A percentile compares a stretch with the other conserved stretches of the same genome.
phyloP scores from a whole-genome alignment of 2,888 invertebrate genomes.

The Archaeoteleia sp. region DNA sequence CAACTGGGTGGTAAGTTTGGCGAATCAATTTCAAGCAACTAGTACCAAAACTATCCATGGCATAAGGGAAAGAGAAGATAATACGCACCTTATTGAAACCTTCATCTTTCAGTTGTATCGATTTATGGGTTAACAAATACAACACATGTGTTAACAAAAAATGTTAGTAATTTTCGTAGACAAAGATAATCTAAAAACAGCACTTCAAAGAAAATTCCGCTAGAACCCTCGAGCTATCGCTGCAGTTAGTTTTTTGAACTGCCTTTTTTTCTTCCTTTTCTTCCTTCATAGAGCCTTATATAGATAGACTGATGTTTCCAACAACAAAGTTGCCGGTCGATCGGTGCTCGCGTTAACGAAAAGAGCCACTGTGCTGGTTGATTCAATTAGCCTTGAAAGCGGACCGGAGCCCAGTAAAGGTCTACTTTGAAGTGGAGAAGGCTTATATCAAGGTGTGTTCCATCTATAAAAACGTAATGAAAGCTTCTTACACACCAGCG shows the following conservation, averaged over 20 bases:
- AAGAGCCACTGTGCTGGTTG: slow-evolving; percentile 24
- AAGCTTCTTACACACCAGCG: slow-evolving; percentile 41
- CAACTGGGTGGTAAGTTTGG: slow-evolving; percentile 80
- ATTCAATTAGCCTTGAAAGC: slow-evolving; percentile 45
- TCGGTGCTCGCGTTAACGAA: slow-evolving; percentile 43
- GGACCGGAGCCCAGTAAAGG: slow-evolving; percentile 30
- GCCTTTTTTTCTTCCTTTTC: slow-evolving; percentile 22
- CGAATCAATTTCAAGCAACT: slow-evolving; percentile 10
- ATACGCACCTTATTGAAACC: too few species aligned
- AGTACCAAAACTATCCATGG: slow-evolving; percentile 1
- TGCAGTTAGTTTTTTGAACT: neutral
- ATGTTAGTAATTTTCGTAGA: too few species aligned
- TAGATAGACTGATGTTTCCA: slow-evolving; percentile 17
- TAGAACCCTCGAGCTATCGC: too few species aligned
- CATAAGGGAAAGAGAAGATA: too few species aligned
- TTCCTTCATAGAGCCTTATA: slow-evolving; percentile 16
- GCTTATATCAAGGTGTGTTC: slow-evolving; percentile 59
- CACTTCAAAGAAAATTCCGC: too few species aligned
- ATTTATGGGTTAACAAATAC: too few species aligned
- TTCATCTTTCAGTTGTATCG: too few species aligned
- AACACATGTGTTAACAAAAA: too few species aligned
- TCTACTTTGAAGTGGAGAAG: slow-evolving; percentile 61
- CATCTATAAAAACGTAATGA: slow-evolving; percentile 41
- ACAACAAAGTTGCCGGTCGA: slow-evolving; percentile 37
- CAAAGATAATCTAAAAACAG: too few species aligned